These are phyloP conservation scores for Onychostruthus taczanowskii DNA, from an alignment of 2,113 vertebrate genomes.

Conservation along the genomic window DNA sequence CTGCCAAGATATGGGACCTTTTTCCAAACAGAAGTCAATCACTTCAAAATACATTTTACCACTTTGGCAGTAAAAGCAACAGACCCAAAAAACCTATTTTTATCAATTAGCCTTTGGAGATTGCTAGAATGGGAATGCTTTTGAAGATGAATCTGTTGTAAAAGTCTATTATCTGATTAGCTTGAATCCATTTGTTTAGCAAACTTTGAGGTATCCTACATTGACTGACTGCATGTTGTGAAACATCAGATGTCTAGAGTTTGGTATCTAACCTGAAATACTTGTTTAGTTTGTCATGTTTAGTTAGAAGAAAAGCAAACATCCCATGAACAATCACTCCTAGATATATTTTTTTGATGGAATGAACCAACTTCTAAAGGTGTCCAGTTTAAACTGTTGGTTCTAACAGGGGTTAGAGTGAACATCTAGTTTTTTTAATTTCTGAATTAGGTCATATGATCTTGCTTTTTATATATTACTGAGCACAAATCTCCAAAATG, in stretches of 20 bases:
- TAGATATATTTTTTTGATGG: neutral
- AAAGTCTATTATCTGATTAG: neutral
- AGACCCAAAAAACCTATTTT: neutral
- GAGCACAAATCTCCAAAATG: neutral
- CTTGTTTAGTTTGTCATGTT: neutral
- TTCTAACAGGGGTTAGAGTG: neutral
- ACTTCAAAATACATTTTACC: neutral
- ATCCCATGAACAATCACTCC: neutral
- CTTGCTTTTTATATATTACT: neutral
- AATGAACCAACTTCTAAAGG: neutral
- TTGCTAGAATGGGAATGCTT: neutral
- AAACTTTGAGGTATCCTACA: neutral
- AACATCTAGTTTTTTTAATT: neutral
- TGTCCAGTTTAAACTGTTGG: neutral
- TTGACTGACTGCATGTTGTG: neutral
- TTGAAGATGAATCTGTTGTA: neutral
- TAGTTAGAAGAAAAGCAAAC: neutral
- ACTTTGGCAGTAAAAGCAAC: neutral
- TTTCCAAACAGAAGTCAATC: neutral
- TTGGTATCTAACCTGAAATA: neutral
- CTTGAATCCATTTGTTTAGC: neutral
- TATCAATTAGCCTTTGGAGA: neutral
- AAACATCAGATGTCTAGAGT: neutral
- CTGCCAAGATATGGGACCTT: neutral
- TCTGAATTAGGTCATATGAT: accelerated